A percentile compares a stretch with the other conserved stretches of the same genome.
These are phyloP conservation scores for Ciconia maguari DNA, from an alignment of 2,113 vertebrate genomes.

Conservation along the genomic window DNA sequence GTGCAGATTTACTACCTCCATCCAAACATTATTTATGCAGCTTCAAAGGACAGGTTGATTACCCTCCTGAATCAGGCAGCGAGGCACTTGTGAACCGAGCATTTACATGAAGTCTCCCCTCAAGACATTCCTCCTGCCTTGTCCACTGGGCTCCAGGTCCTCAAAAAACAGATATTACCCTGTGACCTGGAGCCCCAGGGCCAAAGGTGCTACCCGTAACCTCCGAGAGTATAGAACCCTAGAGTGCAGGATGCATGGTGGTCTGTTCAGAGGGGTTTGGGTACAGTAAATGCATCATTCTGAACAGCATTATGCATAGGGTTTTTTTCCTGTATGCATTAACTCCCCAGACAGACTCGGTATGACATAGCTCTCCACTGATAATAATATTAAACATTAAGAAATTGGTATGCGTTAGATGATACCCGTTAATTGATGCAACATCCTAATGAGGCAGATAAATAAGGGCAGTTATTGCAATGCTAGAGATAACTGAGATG, in stretches of 20 bases:
- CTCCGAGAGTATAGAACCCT: not conserved
- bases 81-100: not conserved
- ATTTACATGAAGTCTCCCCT: constrained; percentile 6
- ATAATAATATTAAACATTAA: not conserved
- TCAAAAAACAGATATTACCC: not conserved
- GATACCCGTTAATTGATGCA: not conserved
- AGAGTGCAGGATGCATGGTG: fast-evolving
- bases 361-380: not conserved
- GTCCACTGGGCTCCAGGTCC: not conserved
- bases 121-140: not conserved
- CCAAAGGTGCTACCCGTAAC: not conserved
- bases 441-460: not conserved
- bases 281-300: not conserved
- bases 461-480: not conserved
- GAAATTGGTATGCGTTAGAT: not conserved
- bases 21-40: constrained; percentile 58
- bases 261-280: not conserved
- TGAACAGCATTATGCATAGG: not conserved
- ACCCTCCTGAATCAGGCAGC: constrained; percentile 56
- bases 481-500: not conserved
- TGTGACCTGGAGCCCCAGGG: not conserved
- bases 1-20: constrained; percentile 58
- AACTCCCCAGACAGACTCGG: not conserved
- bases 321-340: not conserved
- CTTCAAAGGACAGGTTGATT: constrained; percentile 64